Evolutionary conservation across 1,140 invertebrate genomes (phyloP), one percentile per base, ranked within the genome.

Genomic region (Matsumurasca onukii): DNA sequence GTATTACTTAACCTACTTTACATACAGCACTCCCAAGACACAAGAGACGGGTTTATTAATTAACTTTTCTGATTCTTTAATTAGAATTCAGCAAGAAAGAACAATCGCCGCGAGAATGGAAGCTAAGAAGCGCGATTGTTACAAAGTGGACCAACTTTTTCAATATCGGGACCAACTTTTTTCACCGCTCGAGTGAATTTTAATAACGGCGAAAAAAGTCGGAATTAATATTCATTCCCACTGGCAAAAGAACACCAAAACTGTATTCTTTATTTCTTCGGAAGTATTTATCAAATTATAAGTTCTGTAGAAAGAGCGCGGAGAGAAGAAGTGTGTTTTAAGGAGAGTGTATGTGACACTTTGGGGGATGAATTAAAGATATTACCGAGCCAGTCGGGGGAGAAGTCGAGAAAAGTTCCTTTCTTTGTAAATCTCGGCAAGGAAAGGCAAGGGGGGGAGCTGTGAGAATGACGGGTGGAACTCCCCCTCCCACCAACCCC

Each of bases 401-500:
- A 34, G 39, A 65, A 65, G 31, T 65, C 39, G 62, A 65, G 62
- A 65, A 45, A 65, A 65, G 62, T 65, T 65, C 39, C 34, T 65
- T 65, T 65, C 62, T 65, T 65, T 65, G 39, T 65, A 65, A 65
- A 65, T 65, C 62, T 39, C 61, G 25, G 39, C 62, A 9, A 22
- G 17, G 39, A 48, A 31, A 39, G 31, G 34, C 34, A 39, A 27
- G 34, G 39, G 39, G 48, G 3, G 48, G 29, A 65, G 39, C 34
- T 27, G 62, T 65, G 62, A 65, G 62, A 65, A 65, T 65, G 62
- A 65, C 62, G 39, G 39, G 62, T 65, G 39, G 62, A 39, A 45
- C 62, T 20, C 31, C 39, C 31, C 22, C 24, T 22, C 5, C 22
- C 55, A 27, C 9, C 49, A 3, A 51, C n/a, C n/a, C n/a, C n/a